These are phyloP conservation scores for Ptyas mucosa DNA, from an alignment of 2,113 vertebrate species.

Conservation along the genomic window DNA sequence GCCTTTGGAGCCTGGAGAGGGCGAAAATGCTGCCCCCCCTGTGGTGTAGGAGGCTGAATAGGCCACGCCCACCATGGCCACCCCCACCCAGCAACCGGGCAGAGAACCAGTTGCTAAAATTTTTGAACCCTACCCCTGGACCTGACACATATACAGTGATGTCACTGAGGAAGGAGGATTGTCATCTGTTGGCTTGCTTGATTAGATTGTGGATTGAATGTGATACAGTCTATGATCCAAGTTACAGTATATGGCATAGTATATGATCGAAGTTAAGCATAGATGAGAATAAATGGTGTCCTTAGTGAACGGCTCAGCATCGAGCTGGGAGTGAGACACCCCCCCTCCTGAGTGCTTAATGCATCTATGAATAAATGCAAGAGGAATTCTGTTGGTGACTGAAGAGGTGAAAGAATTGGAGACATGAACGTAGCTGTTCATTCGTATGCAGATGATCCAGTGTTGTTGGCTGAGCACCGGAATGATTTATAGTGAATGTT, in stretches of 20 bases:
- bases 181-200: neutral
- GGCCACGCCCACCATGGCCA: too few relatives aligned
- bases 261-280: neutral
- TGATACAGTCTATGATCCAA: neutral
- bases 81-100: too few relatives aligned
- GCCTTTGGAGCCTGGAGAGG: too few relatives aligned
- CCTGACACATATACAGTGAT: neutral
- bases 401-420: neutral
- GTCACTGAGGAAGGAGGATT: neutral
- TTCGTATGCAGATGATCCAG: neutral
- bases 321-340: neutral
- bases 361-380: neutral
- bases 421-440: neutral
- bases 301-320: neutral
- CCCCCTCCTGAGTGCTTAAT: neutral
- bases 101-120: too few relatives aligned
- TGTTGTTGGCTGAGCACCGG: neutral
- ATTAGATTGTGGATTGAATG: neutral
- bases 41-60: too few relatives aligned
- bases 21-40: too few relatives aligned
- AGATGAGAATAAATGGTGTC: neutral
- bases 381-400: neutral
- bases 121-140: too few relatives aligned
- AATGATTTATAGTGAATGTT: neutral
- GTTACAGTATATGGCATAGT: neutral